Conservation (phyloP, 2,888 invertebrate genomes). For the Lithophane semibrunnea region DNA sequence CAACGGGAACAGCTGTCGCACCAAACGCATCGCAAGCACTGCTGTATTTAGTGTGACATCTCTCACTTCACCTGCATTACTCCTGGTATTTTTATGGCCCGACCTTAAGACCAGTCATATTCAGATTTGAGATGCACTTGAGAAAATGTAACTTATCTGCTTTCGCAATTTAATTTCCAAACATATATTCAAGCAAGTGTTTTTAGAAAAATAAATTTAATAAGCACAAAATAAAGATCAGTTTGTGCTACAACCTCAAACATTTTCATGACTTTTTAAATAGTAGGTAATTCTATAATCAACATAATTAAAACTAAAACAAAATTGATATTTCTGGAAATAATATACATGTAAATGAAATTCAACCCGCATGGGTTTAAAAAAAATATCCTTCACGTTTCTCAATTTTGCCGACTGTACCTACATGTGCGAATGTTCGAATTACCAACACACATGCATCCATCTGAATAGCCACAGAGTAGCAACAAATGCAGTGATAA, state of each 20-base stretch:
- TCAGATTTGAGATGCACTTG: neutral
- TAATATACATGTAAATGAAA: neutral
- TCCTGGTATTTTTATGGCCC: neutral
- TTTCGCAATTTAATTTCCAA: neutral
- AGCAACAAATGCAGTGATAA: constrained; percentile 18
- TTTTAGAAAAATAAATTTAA: neutral
- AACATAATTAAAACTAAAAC: neutral
- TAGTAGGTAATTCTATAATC: neutral
- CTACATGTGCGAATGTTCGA: neutral
- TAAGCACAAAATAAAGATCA: neutral
- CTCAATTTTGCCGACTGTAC: neutral
- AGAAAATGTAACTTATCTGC: neutral
- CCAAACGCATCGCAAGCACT: no score
- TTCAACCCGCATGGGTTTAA: neutral
- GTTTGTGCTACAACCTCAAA: neutral
- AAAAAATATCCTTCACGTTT: neutral
- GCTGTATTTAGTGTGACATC: neutral
- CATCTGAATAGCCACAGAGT: constrained; percentile 19
- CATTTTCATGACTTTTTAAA: neutral
- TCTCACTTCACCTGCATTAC: neutral
- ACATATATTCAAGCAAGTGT: neutral
- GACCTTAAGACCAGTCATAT: neutral
- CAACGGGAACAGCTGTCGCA: neutral
- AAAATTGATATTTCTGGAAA: neutral
- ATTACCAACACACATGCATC: constrained; percentile 8